phyloP scores from a whole-genome alignment of 2,113 vertebrate species.

The Varanus salvator region DNA sequence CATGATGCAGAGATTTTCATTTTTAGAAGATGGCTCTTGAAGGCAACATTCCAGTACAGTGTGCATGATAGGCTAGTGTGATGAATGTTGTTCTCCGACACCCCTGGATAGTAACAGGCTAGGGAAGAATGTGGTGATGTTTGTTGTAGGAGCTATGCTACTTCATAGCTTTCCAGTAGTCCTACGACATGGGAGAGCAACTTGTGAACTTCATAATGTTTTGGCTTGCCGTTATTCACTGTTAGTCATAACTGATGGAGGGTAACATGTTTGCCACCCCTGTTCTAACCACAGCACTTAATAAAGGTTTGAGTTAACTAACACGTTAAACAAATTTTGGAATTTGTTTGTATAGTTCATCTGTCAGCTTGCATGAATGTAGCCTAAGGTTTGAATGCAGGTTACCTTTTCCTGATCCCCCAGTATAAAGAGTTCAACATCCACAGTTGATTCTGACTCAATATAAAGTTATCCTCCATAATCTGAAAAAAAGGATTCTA shows the following conservation, averaged over 20 bases:
- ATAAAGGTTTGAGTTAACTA: background rate
- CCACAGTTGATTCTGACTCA: background rate
- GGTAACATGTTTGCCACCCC: background rate
- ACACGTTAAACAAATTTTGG: background rate
- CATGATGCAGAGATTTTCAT: background rate
- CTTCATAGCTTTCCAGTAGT: background rate
- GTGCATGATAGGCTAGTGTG: no score
- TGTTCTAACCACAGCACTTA: background rate
- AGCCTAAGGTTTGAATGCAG: background rate
- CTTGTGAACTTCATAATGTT: background rate
- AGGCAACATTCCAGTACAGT: no score
- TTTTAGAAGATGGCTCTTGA: background rate
- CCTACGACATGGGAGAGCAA: background rate
- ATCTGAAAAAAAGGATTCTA: background rate
- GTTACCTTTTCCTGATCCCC: background rate
- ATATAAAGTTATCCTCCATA: background rate
- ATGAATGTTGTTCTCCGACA: no score
- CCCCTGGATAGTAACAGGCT: no score
- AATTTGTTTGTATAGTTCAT: background rate
- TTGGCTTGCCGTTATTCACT: background rate
- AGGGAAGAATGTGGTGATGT: background rate
- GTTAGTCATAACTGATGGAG: background rate
- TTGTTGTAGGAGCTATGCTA: background rate
- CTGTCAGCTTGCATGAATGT: background rate
- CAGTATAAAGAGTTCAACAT: background rate